Percentiles rank a stretch among this genome's conserved stretches.
phyloP scores from a whole-genome alignment of 2,888 invertebrate species.

The Drosophila borealis region DNA sequence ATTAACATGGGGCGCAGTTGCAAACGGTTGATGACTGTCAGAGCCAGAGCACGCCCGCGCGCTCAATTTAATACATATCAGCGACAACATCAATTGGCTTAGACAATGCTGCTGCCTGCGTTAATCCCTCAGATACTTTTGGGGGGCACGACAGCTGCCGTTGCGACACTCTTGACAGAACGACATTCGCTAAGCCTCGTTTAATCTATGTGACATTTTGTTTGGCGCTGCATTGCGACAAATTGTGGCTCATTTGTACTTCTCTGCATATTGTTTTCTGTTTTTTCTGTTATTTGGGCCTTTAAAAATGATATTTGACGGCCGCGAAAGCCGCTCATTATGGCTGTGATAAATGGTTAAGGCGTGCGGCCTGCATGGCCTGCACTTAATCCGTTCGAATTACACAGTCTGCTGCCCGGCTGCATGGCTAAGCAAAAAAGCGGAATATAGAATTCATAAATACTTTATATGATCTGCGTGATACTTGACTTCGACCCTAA shows the following conservation, averaged over 20 bases:
- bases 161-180: slow-evolving; percentile 39
- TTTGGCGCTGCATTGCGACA: slow-evolving; percentile 60
- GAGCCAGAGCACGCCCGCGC: slow-evolving; percentile 45
- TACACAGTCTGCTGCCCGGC: neutral
- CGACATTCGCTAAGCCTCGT: slow-evolving; percentile 45
- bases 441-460: slow-evolving; percentile 14
- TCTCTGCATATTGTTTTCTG: slow-evolving; percentile 6
- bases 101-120: slow-evolving; percentile 11
- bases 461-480: slow-evolving; percentile 6
- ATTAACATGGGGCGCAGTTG: slow-evolving; percentile 56
- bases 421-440: slow-evolving; percentile 1
- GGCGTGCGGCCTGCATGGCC: slow-evolving; percentile 45
- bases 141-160: slow-evolving; percentile 55
- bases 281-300: slow-evolving; percentile 9
- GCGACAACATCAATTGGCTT: slow-evolving; percentile 35
- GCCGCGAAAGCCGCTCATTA: slow-evolving; percentile 49
- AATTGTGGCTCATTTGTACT: slow-evolving; percentile 40
- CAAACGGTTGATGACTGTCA: slow-evolving; percentile 72
- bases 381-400: slow-evolving; percentile 51
- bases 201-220: slow-evolving; percentile 70
- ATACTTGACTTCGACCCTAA: neutral
- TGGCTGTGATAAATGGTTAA: slow-evolving; percentile 48
- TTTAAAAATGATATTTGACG: slow-evolving; percentile 39
- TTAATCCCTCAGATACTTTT: slow-evolving; percentile 45
- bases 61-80: slow-evolving; percentile 44